Percentiles rank a stretch among this genome's conserved stretches.
Conservation (phyloP, 2,888 invertebrate species). For the Tanypteryx hageni region DNA sequence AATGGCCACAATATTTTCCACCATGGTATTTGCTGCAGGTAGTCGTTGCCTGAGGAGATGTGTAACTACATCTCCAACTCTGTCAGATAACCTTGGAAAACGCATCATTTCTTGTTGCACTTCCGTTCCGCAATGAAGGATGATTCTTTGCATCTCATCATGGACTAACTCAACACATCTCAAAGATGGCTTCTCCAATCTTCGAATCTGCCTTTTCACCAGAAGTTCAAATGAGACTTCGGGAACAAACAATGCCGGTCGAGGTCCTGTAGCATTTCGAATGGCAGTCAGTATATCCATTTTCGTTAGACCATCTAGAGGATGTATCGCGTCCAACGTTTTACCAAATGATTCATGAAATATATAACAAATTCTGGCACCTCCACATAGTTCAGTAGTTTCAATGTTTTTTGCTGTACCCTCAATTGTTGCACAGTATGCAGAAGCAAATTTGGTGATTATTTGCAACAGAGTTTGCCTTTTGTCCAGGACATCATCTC, state of each 20-base stretch:
- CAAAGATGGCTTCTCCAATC: conserved; percentile 97
- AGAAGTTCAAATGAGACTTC: conserved; percentile 98
- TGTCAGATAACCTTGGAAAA: conserved; percentile 97
- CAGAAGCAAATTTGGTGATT: conserved; percentile 98
- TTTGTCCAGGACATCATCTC: conserved; percentile 97
- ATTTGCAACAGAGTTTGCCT: conserved; percentile 98
- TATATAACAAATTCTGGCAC: conserved; percentile 99
- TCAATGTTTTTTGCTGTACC: conserved; percentile 98
- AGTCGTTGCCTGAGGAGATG: conserved; percentile 93
- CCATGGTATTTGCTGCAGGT: conserved; percentile 97
- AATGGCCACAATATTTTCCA: conserved; percentile 97
- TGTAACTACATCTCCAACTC: conserved; percentile 98
- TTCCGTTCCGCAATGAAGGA: conserved; percentile 98
- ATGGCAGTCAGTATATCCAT: conserved; percentile 99
- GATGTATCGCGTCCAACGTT: conserved; percentile 96
- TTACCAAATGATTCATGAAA: conserved; percentile 99
- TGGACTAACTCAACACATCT: conserved; percentile 98
- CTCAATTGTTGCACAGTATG: conserved; percentile 98
- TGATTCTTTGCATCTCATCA: conserved; percentile 99
- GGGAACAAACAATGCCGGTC: conserved; percentile 93
- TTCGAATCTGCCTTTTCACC: conserved; percentile 97
- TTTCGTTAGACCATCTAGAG: conserved; percentile 92
- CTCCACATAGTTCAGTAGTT: conserved; percentile 98
- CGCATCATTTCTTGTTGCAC: conserved; percentile 98
- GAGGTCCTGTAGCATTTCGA: conserved; percentile 96